Evolutionary conservation across 1,140 invertebrate species (phyloP), one percentile per base, ranked within the genome.

Genomic region (Drosophila grimshawi): DNA sequence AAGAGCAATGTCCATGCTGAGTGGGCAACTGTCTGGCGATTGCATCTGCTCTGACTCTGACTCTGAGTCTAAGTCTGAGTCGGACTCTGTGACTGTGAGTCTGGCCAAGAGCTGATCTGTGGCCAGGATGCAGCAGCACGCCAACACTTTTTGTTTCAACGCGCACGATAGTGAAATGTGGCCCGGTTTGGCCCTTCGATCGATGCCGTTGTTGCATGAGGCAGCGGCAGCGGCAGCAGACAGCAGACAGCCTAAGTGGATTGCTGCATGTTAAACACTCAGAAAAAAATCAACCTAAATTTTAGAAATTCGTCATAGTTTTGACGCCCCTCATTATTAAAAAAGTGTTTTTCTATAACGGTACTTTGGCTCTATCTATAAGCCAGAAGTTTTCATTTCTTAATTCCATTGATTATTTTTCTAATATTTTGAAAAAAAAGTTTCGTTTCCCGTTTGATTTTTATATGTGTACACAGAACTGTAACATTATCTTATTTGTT

Each of bases 131-230:
- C 59, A 62, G 66, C 74, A 70, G 69, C 81, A 85, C 81, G 81
- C 81, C 81, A 85, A 85, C 81, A 85, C 81, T 76, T 81, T 80
- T 80, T 80, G 76, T 81, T 80, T 81, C 77, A 81, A 81, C 72
- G 77, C 79, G 78, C 78, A 80, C 78, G 76, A 78, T 81, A 81
- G 78, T 81, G 78, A 81, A 81, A 81, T 76, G 78, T 76, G 70
- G 63, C 72, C 71, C 73, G 63, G 63, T 74, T 60, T 67, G 41
- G 75, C 39, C 68, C 63, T 51, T 46, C 55, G 69, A 43, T 63
- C 60, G 56, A 48, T 51, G 63, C 37, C 46, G 39, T 27, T 46
- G 69, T n/a, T 56, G 41, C 49, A 55, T 33, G 19, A 39, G 55
- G 41, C 27, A 19, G 65, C 27, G 6, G 32, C 4, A 33, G 56